These are phyloP conservation scores for Melopsittacus undulatus DNA, from an alignment of 2,797 vertebrate species.

Conservation along the genomic window DNA sequence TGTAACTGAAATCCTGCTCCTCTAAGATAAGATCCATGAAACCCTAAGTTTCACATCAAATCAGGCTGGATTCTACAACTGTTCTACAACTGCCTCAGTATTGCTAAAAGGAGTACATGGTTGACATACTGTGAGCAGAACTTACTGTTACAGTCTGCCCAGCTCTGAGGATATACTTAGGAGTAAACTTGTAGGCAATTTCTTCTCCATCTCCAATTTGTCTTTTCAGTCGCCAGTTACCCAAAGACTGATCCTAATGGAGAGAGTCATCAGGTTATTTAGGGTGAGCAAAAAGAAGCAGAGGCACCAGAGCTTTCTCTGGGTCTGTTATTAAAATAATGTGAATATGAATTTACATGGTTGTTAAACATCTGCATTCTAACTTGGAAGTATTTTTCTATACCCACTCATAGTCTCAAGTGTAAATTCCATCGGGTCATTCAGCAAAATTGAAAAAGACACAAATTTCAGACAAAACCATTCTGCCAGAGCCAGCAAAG, in stretches of 20 bases:
- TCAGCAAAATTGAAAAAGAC: neutral
- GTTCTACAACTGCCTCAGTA: neutral
- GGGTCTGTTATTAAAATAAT: neutral
- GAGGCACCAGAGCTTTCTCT: neutral
- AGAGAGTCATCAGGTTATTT: neutral
- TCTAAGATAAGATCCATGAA: neutral
- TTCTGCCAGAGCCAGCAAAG: neutral
- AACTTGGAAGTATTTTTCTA: neutral
- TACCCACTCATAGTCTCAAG: neutral
- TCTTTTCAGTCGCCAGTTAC: conserved; percentile 93
- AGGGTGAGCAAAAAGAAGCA: neutral
- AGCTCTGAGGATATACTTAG: conserved; percentile 92
- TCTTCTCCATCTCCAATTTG: conserved; percentile 86
- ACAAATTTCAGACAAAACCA: neutral
- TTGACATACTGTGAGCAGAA: conserved; percentile 42
- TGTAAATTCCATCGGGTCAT: neutral
- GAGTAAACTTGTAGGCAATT: conserved; percentile 93
- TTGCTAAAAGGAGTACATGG: neutral
- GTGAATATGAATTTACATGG: neutral
- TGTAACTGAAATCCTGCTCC: neutral
- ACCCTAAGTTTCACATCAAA: neutral
- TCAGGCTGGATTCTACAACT: neutral
- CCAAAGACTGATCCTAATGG: conserved; percentile 90
- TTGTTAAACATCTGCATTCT: neutral
- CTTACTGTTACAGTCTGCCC: conserved; percentile 93